Conservation (phyloP, 2,113 vertebrate species). For the Rhinoderma darwinii region DNA sequence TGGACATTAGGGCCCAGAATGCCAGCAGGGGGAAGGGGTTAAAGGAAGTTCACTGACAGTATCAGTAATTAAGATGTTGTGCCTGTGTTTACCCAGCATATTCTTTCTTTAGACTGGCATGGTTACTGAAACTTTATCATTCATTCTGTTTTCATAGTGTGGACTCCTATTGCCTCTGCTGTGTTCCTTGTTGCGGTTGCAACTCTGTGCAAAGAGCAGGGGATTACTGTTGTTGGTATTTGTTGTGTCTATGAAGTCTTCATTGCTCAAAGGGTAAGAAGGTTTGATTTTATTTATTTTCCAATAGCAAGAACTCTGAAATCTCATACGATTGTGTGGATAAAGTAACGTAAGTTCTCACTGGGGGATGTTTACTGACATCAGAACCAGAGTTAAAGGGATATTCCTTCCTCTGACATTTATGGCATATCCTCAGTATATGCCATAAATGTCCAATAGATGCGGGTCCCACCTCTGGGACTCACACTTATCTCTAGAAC, state of each 20-base stretch:
- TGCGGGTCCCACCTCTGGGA: too few species aligned
- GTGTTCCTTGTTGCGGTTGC: conserved; percentile 91
- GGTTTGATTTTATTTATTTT: conserved; percentile 33
- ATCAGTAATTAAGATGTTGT: background rate
- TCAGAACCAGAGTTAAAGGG: background rate
- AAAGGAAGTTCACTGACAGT: background rate
- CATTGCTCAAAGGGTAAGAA: conserved; percentile 93
- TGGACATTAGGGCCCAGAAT: too few species aligned
- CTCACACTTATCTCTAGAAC: too few species aligned
- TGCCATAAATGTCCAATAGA: too few species aligned
- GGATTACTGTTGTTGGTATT: conserved; percentile 95
- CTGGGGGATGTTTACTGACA: background rate
- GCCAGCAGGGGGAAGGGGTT: too few species aligned
- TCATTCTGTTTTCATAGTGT: conserved; percentile 78
- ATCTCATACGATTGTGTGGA: background rate
- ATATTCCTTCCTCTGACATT: background rate
- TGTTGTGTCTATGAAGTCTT: conserved; percentile 98
- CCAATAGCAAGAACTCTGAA: conserved; percentile 1
- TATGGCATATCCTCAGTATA: too few species aligned
- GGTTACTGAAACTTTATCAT: conserved; percentile 9
- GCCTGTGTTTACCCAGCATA: background rate
- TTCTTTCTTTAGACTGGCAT: conserved; percentile 16
- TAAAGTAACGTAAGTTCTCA: background rate
- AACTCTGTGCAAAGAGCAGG: conserved; percentile 96
- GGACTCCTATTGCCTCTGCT: conserved; percentile 90